These are phyloP conservation scores for Pandion haliaetus DNA, from an alignment of 2,113 vertebrate genomes.

Conservation along the genomic window DNA sequence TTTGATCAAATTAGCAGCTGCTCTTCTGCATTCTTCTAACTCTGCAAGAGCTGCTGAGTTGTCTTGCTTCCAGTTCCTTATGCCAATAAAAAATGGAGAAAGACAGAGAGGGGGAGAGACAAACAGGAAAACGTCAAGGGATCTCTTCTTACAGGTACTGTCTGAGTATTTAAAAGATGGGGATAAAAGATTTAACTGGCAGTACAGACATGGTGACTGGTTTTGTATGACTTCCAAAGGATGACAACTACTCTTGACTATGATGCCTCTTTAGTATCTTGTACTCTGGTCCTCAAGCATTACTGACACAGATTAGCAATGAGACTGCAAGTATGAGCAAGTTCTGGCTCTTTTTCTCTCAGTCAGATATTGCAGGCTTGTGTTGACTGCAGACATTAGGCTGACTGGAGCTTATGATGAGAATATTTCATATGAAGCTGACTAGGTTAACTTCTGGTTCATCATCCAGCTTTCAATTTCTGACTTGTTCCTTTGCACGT, in stretches of 20 bases:
- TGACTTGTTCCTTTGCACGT: not conserved
- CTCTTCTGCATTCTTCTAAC: not conserved
- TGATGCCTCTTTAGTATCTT: not conserved
- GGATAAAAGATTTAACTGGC: not conserved
- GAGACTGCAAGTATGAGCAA: not conserved
- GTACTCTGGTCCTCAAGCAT: not conserved
- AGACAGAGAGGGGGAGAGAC: not conserved
- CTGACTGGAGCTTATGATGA: not conserved
- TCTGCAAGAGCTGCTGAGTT: not conserved
- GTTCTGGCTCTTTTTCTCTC: not conserved
- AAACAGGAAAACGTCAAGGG: not conserved
- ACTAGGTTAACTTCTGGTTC: not conserved
- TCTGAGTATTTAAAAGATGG: not conserved
- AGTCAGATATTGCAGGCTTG: not conserved
- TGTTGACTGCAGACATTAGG: not conserved
- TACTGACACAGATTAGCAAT: not conserved
- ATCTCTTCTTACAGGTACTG: not conserved
- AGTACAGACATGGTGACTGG: not conserved
- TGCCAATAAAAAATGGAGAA: not conserved
- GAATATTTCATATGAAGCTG: not conserved
- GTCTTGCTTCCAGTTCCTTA: not conserved
- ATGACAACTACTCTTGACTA: not conserved
- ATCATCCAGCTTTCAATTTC: not conserved
- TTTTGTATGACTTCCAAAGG: not conserved
- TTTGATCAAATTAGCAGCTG: conserved; percentile 46